Percentiles rank a stretch among this genome's conserved stretches.
Conservation (phyloP, 2,797 vertebrate species). For the Austrolebias charrua region DNA sequence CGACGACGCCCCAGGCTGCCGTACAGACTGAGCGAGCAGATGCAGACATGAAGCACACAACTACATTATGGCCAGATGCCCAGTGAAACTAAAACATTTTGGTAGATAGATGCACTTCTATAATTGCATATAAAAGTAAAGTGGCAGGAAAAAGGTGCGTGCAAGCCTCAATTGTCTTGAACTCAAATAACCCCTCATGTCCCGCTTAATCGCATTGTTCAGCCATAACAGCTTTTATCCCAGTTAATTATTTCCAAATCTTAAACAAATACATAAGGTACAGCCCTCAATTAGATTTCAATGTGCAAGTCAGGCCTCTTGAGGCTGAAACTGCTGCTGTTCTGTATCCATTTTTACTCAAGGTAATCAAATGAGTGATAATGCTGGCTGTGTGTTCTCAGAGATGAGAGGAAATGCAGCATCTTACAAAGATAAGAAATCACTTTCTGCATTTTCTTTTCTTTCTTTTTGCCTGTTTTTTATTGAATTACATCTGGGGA, state of each 20-base stretch:
- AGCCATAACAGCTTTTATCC: constrained; percentile 79
- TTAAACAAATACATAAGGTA: constrained; percentile 82
- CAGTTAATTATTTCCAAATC: constrained; percentile 84
- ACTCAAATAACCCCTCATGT: constrained; percentile 62
- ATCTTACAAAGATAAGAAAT: constrained; percentile 84
- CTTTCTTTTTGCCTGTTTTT: constrained; percentile 53
- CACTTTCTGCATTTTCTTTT: constrained; percentile 77
- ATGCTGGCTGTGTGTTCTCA: constrained; percentile 73
- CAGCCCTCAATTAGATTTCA: constrained; percentile 81
- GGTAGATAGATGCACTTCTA: constrained; percentile 46
- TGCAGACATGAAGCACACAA: constrained; percentile 35
- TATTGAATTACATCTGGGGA: constrained; percentile 80
- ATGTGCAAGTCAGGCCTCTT: constrained; percentile 78
- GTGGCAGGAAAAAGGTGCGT: constrained; percentile 62
- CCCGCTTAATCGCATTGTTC: constrained; percentile 72
- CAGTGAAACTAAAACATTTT: constrained; percentile 49
- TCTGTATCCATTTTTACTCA: constrained; percentile 78
- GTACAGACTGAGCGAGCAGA: constrained; percentile 36
- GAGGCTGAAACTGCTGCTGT: constrained; percentile 72
- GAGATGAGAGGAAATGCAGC: constrained; percentile 78
- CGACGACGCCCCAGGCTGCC: constrained; percentile 55
- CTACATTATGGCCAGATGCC: constrained; percentile 48
- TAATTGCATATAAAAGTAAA: constrained; percentile 64
- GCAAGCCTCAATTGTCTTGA: constrained; percentile 54
- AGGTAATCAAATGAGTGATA: constrained; percentile 84